Evolutionary conservation across 2,888 invertebrate genomes (phyloP).

Genomic region (Tiliacea citrago): DNA sequence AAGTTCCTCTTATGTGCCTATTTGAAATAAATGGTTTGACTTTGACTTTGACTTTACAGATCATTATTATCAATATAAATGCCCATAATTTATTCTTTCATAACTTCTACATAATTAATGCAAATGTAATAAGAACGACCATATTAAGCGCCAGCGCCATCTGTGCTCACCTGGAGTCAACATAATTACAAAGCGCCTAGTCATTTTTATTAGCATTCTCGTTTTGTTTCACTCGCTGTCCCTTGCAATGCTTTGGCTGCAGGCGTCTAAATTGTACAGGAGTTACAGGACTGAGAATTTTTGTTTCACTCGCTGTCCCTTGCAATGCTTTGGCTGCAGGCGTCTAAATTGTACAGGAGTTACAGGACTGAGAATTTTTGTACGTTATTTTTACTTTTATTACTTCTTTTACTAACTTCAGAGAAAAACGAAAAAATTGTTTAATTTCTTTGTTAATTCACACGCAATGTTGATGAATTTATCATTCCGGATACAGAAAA

Average conservation of each 20-base stretch:
- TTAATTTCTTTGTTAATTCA: not conserved
- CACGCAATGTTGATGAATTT: not conserved
- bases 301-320: not conserved
- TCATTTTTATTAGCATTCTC: conserved; percentile 6
- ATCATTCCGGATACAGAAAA: not conserved
- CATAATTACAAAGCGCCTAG: conserved; percentile 20
- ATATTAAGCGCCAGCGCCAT: conserved; percentile 6
- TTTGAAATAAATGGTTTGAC: too few relatives aligned
- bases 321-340: conserved; percentile 11
- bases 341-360: not conserved
- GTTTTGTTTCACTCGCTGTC: not conserved
- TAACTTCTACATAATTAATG: not conserved
- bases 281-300: not conserved
- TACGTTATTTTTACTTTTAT: too few relatives aligned
- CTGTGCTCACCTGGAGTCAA: not conserved
- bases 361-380: too few relatives aligned
- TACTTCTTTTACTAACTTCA: not conserved
- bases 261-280: conserved; percentile 12
- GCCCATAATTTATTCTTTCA: not conserved
- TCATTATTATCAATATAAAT: not conserved
- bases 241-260: not conserved
- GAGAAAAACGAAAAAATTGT: too few relatives aligned
- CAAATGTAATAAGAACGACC: not conserved
- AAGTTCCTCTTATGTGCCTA: too few relatives aligned
- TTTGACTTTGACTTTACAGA: too few relatives aligned